These are phyloP conservation scores for Drosophila maculinotata DNA, from an alignment of 2,888 invertebrate genomes.

Conservation along the genomic window DNA sequence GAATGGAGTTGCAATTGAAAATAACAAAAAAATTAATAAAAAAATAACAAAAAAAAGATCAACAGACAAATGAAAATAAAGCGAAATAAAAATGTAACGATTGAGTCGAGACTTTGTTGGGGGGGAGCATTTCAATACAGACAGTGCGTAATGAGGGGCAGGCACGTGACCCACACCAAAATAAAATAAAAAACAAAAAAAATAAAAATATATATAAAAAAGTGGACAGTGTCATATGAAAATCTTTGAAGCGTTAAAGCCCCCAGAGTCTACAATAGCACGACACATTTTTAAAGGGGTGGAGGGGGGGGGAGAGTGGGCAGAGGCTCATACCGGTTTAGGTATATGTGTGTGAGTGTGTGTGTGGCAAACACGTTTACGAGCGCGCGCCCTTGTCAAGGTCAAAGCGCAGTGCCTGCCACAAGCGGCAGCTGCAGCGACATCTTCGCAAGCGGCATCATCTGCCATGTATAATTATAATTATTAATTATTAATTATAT, in stretches of 20 bases:
- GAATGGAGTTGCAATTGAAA: conserved; percentile 31
- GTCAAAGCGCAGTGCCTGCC: conserved; percentile 38
- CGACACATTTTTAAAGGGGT: conserved; percentile 18
- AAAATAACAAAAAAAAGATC: background rate
- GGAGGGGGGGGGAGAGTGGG: background rate
- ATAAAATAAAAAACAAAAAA: background rate
- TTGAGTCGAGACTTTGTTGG: conserved; percentile 1
- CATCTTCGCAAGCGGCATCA: conserved; percentile 23
- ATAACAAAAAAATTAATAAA: conserved; percentile 3
- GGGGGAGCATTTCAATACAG: too few relatives aligned
- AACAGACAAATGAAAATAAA: conserved; percentile 20
- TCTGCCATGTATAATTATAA: background rate
- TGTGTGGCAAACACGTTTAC: conserved; percentile 59
- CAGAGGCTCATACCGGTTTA: conserved; percentile 56
- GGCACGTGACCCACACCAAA: too few relatives aligned
- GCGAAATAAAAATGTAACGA: conserved; percentile 17
- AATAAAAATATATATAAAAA: background rate
- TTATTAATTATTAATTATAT: conserved; percentile 15
- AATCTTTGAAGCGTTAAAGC: conserved; percentile 60
- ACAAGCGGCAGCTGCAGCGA: conserved; percentile 22
- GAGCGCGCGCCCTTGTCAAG: conserved; percentile 70
- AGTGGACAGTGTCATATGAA: conserved; percentile 22
- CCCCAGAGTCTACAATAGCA: conserved; percentile 56
- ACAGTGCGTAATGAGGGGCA: too few relatives aligned
- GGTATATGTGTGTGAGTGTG: conserved; percentile 21